phyloP scores from a whole-genome alignment of 2,888 invertebrate genomes.

The Coecobrya sp. region DNA sequence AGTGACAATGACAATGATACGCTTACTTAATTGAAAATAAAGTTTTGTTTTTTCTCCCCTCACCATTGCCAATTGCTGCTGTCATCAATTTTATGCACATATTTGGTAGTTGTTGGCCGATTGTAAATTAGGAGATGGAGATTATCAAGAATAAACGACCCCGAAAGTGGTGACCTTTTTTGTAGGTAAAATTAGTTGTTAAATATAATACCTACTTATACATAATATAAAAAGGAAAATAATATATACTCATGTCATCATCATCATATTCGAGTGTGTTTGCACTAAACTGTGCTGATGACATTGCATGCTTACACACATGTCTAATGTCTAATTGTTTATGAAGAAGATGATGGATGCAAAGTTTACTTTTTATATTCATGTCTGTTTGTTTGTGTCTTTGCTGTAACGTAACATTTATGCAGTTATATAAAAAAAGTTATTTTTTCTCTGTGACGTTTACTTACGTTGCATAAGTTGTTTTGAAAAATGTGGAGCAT shows the following conservation, averaged over 20 bases:
- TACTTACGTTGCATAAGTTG: no score
- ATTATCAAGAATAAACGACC: conserved; percentile 33
- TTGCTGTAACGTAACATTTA: no score
- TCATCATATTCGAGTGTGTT: not conserved
- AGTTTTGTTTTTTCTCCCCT: conserved; percentile 1
- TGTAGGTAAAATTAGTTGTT: conserved; percentile 47
- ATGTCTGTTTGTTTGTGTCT: no score
- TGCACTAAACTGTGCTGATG: not conserved
- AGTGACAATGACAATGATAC: conserved; percentile 27
- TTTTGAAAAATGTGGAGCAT: no score
- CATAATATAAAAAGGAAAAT: not conserved
- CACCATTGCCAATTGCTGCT: not conserved
- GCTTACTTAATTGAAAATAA: conserved; percentile 32
- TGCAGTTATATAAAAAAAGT: no score
- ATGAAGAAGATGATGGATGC: not conserved
- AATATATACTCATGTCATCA: not conserved
- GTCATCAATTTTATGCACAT: conserved; percentile 24
- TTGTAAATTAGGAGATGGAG: not conserved
- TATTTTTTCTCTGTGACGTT: no score
- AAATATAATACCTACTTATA: not conserved
- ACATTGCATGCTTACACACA: not conserved
- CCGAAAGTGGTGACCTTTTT: conserved; percentile 73
- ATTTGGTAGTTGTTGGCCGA: conserved; percentile 12
- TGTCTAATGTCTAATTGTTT: not conserved
- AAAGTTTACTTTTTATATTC: no score